Evolutionary conservation across 2,113 vertebrate species (phyloP).

Genomic region (Podarcis raffonei): DNA sequence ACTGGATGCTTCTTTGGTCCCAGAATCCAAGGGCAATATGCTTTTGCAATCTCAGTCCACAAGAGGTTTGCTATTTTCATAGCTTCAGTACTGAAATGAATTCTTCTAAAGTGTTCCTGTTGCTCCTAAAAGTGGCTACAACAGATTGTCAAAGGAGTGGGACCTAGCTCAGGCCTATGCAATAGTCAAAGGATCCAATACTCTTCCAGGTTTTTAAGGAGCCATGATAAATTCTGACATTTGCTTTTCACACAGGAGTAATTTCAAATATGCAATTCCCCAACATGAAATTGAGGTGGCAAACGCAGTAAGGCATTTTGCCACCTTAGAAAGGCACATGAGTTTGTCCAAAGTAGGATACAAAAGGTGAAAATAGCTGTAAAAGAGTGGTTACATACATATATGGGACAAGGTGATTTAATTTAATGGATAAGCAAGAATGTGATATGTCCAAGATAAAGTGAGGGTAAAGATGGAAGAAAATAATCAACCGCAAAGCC

Average conservation of each 20-base stretch:
- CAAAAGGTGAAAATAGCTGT: not conserved
- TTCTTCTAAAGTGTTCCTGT: not conserved
- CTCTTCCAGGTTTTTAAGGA: not conserved
- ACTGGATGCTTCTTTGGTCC: slow-evolving; percentile 6
- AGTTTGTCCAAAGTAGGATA: not conserved
- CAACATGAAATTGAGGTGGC: not conserved
- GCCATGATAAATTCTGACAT: not conserved
- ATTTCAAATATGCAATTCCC: not conserved
- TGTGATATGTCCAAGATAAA: not conserved
- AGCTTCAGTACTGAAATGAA: not conserved
- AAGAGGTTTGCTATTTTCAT: not conserved
- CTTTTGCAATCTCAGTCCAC: not conserved
- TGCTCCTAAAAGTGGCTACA: not conserved
- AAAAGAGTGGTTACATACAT: not conserved
- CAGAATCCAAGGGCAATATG: not conserved
- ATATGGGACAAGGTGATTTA: not conserved
- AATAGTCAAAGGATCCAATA: not conserved
- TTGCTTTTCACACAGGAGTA: not conserved
- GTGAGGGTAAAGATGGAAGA: not conserved
- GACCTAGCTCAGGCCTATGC: too few species aligned
- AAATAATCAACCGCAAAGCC: not conserved
- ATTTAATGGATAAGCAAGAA: not conserved
- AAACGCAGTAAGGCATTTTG: not conserved
- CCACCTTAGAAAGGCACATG: not conserved
- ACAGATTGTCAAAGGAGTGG: not conserved